A percentile compares a stretch with the other conserved stretches of the same genome.
These are phyloP conservation scores for Drosophila stalkeri DNA, from an alignment of 2,888 invertebrate genomes.

Conservation along the genomic window DNA sequence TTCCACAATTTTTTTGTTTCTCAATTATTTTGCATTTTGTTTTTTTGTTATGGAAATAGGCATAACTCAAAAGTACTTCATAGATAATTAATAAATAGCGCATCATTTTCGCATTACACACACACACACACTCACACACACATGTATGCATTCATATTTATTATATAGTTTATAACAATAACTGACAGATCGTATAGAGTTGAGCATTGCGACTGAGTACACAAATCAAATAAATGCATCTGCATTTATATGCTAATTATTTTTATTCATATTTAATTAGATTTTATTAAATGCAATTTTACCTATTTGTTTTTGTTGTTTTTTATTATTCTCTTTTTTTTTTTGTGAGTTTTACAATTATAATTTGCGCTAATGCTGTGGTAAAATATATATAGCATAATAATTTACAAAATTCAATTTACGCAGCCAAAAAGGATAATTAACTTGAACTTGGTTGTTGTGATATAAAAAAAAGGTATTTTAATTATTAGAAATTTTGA, in stretches of 20 bases:
- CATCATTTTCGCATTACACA: slow-evolving; percentile 56
- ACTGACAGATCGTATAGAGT: slow-evolving; percentile 31
- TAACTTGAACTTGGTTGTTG: too few relatives aligned
- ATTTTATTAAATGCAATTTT: slow-evolving; percentile 21
- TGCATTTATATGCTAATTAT: slow-evolving; percentile 72
- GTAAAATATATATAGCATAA: slow-evolving; percentile 22
- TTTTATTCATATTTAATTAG: slow-evolving; percentile 73
- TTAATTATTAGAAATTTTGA: neutral
- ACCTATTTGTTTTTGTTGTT: neutral
- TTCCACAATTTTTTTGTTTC: slow-evolving; percentile 15
- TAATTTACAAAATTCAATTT: slow-evolving; percentile 7
- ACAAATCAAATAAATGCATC: slow-evolving; percentile 70
- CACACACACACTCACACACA: neutral
- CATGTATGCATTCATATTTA: neutral
- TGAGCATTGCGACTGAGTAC: slow-evolving; percentile 46
- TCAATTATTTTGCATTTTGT: neutral
- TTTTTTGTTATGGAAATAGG: slow-evolving; percentile 17
- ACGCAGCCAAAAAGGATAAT: neutral
- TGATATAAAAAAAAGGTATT: neutral
- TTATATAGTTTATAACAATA: slow-evolving; percentile 30
- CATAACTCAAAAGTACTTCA: slow-evolving; percentile 53
- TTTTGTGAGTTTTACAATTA: slow-evolving; percentile 14
- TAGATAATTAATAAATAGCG: slow-evolving; percentile 76
- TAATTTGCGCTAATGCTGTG: slow-evolving; percentile 9
- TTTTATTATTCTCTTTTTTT: neutral